Conservation (phyloP, 2,888 invertebrate genomes). For the Parnassius orleans region DNA sequence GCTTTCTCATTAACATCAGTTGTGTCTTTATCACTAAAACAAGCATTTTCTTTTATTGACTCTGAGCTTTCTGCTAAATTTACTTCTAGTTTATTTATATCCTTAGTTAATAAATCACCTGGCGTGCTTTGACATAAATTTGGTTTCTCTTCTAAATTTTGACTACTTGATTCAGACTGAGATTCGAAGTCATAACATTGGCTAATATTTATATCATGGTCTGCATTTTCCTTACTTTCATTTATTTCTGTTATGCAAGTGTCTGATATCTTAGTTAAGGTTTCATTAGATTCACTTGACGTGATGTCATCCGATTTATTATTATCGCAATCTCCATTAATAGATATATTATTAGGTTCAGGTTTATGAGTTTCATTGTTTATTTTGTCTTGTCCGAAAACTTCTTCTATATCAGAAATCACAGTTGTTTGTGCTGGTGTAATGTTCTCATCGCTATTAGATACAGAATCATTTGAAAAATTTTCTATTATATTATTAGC, state of each 20-base stretch:
- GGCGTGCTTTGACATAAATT: neutral
- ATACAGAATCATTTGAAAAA: conserved; percentile 36
- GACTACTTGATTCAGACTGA: neutral
- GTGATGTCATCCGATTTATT: neutral
- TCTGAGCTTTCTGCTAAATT: neutral
- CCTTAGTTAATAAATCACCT: neutral
- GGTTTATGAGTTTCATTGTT: neutral
- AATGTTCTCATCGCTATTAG: conserved; percentile 37
- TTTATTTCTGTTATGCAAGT: conserved; percentile 23
- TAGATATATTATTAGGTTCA: neutral
- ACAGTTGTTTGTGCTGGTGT: neutral
- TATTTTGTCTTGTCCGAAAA: neutral
- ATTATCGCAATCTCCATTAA: neutral
- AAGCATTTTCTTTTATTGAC: neutral
- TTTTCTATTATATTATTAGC: conserved; percentile 37
- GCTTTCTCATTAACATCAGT: conserved; percentile 5
- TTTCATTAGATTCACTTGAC: neutral
- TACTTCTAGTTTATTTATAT: neutral
- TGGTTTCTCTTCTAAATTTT: neutral
- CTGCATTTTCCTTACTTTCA: conserved; percentile 15
- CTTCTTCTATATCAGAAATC: neutral
- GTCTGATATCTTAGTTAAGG: conserved; percentile 17
- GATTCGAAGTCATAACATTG: neutral
- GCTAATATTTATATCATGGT: neutral
- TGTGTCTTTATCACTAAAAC: neutral